A percentile compares a stretch with the other conserved stretches of the same genome.
phyloP scores from a whole-genome alignment of 2,888 invertebrate species.

The Lepetodrilus schrolli region DNA sequence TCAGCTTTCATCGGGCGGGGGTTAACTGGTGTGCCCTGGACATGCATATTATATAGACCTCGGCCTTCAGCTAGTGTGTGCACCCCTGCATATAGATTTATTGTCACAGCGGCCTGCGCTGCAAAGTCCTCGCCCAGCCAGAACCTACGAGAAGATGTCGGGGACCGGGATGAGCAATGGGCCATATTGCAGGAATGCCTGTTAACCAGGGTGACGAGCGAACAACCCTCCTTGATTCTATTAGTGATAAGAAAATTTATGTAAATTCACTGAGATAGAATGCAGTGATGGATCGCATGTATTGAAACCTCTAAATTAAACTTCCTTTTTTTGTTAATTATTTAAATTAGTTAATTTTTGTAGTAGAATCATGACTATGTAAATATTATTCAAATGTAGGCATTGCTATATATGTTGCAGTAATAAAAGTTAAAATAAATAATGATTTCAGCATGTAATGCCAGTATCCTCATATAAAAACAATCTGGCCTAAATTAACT shows the following conservation, averaged over 20 bases:
- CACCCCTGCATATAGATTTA: slow-evolving; percentile 9
- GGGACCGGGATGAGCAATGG: neutral
- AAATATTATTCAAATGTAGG: no score
- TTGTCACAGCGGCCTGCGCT: neutral
- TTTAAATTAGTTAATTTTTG: no score
- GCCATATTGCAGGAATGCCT: neutral
- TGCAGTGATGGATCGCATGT: neutral
- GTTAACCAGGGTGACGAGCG: neutral
- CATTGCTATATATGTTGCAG: no score
- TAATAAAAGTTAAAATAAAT: no score
- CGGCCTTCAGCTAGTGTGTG: no score
- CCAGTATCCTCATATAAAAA: no score
- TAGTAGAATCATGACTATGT: no score
- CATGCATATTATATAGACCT: no score
- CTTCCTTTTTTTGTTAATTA: no score
- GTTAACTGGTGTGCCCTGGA: slow-evolving; percentile 5
- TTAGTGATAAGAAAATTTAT: slow-evolving; percentile 2
- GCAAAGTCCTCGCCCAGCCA: slow-evolving; percentile 6
- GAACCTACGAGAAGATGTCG: neutral
- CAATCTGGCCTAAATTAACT: no score
- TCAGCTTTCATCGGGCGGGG: neutral
- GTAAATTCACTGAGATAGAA: neutral
- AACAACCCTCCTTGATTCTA: neutral
- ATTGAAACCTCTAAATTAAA: neutral
- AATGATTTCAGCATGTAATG: no score